Evolutionary conservation across 2,113 vertebrate genomes (phyloP).

Genomic region (Leucopsar rothschildi): DNA sequence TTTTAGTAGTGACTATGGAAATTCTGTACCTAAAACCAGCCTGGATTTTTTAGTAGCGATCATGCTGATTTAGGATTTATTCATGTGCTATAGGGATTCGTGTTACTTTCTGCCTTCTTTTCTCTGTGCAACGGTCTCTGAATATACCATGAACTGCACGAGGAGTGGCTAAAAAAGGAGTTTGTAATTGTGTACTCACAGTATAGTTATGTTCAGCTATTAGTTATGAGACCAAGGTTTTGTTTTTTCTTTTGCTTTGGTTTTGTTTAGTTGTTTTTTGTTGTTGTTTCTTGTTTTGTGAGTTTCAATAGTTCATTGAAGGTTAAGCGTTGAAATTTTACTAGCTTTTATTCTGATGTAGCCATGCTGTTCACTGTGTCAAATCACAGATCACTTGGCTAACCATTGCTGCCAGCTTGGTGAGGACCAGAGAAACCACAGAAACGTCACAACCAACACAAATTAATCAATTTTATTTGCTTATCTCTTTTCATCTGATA

Average conservation of each 20-base stretch:
- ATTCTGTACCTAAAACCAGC: neutral
- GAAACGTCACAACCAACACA: neutral
- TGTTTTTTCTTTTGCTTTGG: neutral
- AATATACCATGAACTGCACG: neutral
- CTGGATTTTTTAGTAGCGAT: neutral
- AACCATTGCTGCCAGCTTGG: neutral
- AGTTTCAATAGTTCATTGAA: neutral
- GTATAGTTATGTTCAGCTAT: neutral
- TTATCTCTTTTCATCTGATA: neutral
- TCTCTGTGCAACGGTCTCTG: neutral
- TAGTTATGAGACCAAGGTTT: neutral
- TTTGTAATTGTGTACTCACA: neutral
- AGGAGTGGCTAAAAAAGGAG: neutral
- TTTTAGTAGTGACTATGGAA: neutral
- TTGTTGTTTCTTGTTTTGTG: neutral
- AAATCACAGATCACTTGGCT: neutral
- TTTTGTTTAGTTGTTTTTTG: neutral
- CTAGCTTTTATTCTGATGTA: neutral
- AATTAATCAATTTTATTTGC: neutral
- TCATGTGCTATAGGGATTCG: fast-evolving
- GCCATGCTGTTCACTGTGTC: neutral
- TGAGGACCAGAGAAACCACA: neutral
- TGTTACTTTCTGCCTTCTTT: neutral
- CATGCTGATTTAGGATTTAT: neutral
- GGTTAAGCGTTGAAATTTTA: neutral